A percentile compares a stretch with the other conserved stretches of the same genome.
Evolutionary conservation across 2,888 invertebrate genomes (phyloP).

Genomic region (Phania funesta): DNA sequence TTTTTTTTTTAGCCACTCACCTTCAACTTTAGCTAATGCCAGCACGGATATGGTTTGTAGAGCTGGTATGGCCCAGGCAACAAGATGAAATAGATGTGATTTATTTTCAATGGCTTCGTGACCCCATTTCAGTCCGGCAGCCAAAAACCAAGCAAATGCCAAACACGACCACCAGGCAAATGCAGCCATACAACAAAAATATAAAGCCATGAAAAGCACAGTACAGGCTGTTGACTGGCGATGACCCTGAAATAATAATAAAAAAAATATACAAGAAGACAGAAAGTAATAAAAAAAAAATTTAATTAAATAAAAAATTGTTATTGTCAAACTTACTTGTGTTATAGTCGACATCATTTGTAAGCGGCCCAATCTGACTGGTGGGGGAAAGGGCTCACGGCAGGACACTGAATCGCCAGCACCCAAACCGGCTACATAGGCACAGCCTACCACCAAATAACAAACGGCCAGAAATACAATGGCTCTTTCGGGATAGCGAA

Average conservation of each 20-base stretch:
- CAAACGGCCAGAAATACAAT: constrained; percentile 98
- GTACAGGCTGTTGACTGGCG: constrained; percentile 86
- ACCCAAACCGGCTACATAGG: constrained; percentile 93
- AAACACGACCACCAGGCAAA: constrained; percentile 99
- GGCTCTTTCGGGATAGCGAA: constrained; percentile 98
- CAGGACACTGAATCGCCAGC: constrained; percentile 92
- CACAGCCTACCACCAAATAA: constrained; percentile 95
- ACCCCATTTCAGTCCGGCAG: constrained; percentile 98
- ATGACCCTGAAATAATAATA: constrained; percentile 76
- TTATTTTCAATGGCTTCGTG: constrained; percentile 99
- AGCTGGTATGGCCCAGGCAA: constrained; percentile 99
- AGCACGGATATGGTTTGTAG: constrained; percentile 96
- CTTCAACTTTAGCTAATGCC: constrained; percentile 97
- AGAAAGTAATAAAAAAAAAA: constrained; percentile 36
- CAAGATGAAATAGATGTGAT: constrained; percentile 97
- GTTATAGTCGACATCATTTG: constrained; percentile 91
- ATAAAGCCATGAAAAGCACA: constrained; percentile 96
- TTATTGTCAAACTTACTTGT: constrained; percentile 85
- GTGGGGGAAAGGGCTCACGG: constrained; percentile 88
- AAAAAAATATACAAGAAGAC: constrained; percentile 44
- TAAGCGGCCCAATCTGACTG: constrained; percentile 85
- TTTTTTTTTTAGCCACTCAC: constrained; percentile 80
- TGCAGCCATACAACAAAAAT: constrained; percentile 98
- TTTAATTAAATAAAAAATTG: constrained; percentile 20
- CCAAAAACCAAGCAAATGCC: constrained; percentile 97